phyloP scores from a whole-genome alignment of 1,140 invertebrate species.

The Zaprionus ghesquierei region DNA sequence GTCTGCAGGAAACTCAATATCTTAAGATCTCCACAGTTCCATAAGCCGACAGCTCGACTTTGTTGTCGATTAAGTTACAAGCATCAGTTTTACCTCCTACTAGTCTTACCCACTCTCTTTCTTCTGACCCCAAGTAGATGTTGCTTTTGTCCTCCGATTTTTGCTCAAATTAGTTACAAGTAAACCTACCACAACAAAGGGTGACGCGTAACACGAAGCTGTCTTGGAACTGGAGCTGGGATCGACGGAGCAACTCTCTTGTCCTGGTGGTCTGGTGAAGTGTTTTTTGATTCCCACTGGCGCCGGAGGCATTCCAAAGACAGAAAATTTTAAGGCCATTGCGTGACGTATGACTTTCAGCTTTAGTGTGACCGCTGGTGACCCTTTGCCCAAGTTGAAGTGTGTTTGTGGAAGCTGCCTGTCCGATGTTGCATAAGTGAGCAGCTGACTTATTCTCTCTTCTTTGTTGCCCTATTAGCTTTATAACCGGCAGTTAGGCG shows the following conservation, averaged over 20 bases:
- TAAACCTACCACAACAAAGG: conserved; percentile 75
- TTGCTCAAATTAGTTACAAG: conserved; percentile 79
- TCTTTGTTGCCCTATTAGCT: conserved; percentile 12
- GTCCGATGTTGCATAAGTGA: conserved; percentile 14
- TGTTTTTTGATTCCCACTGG: not conserved
- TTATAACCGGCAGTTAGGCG: conserved; percentile 56
- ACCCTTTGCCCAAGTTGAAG: conserved; percentile 7
- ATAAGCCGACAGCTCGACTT: not conserved
- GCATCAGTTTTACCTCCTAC: not conserved
- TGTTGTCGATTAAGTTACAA: conserved; percentile 56
- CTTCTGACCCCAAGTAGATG: not conserved
- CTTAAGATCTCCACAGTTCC: not conserved
- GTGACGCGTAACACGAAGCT: conserved; percentile 64
- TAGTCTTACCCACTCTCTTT: not conserved
- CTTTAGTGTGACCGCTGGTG: not conserved
- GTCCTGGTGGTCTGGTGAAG: too few relatives aligned
- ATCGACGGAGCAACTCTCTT: too few relatives aligned
- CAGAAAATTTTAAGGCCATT: too few relatives aligned
- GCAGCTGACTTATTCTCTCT: conserved; percentile 13
- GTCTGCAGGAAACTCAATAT: not conserved
- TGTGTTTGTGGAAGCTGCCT: conserved; percentile 7
- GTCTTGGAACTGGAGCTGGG: conserved; percentile 2
- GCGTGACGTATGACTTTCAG: not conserved
- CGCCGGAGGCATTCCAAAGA: not conserved
- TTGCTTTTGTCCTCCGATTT: conserved; percentile 66